These are phyloP conservation scores for Spodoptera litura DNA, from an alignment of 1,140 invertebrate genomes.

Conservation along the genomic window DNA sequence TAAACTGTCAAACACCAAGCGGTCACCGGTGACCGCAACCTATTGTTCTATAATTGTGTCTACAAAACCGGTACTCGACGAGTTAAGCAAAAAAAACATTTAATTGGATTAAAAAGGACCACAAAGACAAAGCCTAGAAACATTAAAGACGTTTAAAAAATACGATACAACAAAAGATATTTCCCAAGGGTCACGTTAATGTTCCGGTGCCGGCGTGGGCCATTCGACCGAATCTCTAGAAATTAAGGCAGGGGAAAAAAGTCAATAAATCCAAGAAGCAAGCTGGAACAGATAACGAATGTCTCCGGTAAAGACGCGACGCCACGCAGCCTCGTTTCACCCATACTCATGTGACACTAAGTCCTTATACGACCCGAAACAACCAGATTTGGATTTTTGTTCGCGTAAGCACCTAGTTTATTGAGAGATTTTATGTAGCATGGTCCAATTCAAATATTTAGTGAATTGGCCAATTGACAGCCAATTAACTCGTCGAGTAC, in stretches of 20 bases:
- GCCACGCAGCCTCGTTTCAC: constrained; percentile 50
- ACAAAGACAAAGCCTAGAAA: constrained; percentile 49
- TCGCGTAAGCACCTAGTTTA: not conserved
- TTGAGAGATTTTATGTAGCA: too few species aligned
- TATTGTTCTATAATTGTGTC: too few species aligned
- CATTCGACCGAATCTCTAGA: constrained; percentile 82
- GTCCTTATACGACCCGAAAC: constrained; percentile 52
- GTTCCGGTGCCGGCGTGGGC: constrained; percentile 77
- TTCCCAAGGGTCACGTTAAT: constrained; percentile 80
- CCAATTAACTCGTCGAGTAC: too few species aligned
- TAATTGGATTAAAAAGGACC: constrained; percentile 48
- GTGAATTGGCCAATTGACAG: too few species aligned
- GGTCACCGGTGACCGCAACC: too few species aligned
- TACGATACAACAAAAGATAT: constrained; percentile 79
- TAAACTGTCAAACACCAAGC: too few species aligned
- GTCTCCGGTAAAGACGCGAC: constrained; percentile 66
- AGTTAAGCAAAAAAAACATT: not conserved
- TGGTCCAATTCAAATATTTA: too few species aligned
- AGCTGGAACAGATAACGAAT: constrained; percentile 75
- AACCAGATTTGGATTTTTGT: constrained; percentile 35
- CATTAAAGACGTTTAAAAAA: constrained; percentile 75
- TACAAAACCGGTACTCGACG: too few species aligned
- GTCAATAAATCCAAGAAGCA: constrained; percentile 80
- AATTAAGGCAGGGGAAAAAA: constrained; percentile 82
- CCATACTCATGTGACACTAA: constrained; percentile 74